Base-by-base conservation (phyloP, 2,888 invertebrate genomes). In the Helobdella robusta region DNA sequence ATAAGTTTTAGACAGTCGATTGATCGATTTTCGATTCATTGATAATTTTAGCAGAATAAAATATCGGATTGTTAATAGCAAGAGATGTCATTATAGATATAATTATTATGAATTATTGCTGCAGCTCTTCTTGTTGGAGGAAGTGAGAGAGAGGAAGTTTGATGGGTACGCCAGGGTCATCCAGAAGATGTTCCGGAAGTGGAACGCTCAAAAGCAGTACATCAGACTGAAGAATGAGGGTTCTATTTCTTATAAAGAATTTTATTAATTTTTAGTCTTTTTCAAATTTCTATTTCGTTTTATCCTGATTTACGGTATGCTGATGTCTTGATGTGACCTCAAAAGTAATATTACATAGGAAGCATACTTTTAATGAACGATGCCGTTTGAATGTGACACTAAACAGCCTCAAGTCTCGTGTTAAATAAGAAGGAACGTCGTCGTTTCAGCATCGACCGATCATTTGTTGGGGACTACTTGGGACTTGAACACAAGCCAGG, bases 391-490 rank as follows among this genome's bases (percentile, higher is more conserved):
- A 40, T 11, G 44, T 11, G 44, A 40, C 11, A 8, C 58, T 59
- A 73, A 72, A 4, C 72, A 81, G 83, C 83, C 0, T 79, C 80
- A 20, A 81, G 82, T 70, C 74, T 84, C 28, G 72, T 83, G 64
- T 76, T 75, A 67, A 79, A 81, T 68, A 84, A 84, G 74, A 86
- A 86, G 74, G 84, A 86, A 74, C 79, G 86, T 6, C 78, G 85
- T 68, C 76, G 82, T 6, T 82, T 80, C 73, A 86, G 85, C 68
- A 72, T 86, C 23, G 85, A 86, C 75, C 79, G 86, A 66, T 84
- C 84, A 74, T 86, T 86, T 77, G 83, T 84, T 50, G 85, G 85
- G 5, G 86, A 86, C 76, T 86, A 86, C 75, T 84, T 86, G 68
- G 86, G 86, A 1, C 73, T 86, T 71, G 86, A 86, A 66, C 80